Conservation (phyloP, 2,113 vertebrate genomes). For the Caranx ignobilis region DNA sequence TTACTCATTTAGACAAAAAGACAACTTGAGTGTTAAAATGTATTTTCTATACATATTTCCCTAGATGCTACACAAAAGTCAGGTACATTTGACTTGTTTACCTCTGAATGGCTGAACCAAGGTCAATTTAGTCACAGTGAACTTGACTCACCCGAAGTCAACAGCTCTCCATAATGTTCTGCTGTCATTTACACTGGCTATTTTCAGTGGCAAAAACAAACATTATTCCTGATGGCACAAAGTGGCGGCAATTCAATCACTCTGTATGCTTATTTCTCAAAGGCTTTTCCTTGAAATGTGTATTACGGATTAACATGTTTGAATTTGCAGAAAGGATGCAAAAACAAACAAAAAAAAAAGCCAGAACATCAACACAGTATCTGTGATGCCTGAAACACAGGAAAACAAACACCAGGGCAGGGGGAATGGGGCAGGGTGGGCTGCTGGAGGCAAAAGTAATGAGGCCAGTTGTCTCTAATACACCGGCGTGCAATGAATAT, state of each 20-base stretch:
- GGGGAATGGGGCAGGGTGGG: no score
- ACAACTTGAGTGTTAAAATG: neutral
- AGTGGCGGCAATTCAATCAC: conserved; percentile 47
- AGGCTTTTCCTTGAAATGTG: conserved; percentile 27
- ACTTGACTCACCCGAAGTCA: conserved; percentile 5
- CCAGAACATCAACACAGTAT: conserved; percentile 29
- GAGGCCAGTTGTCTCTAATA: neutral
- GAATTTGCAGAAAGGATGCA: conserved; percentile 6
- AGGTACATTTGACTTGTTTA: conserved; percentile 24
- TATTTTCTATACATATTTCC: neutral
- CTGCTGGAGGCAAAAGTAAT: neutral
- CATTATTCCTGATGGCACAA: conserved; percentile 30
- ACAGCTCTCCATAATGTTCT: conserved; percentile 46
- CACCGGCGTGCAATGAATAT: neutral
- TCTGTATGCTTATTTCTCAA: conserved; percentile 25
- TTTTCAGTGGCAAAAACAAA: conserved; percentile 63
- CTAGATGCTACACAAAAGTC: neutral
- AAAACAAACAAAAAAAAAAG: conserved; percentile 12
- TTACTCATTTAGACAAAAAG: neutral
- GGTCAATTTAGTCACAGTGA: conserved; percentile 24
- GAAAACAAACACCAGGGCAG: conserved; percentile 17
- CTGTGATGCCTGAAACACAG: conserved; percentile 3
- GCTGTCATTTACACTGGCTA: conserved; percentile 13
- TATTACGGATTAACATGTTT: conserved; percentile 28
- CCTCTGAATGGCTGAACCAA: neutral